phyloP scores from a whole-genome alignment of 1,140 invertebrate species.

The Theocolax elegans region DNA sequence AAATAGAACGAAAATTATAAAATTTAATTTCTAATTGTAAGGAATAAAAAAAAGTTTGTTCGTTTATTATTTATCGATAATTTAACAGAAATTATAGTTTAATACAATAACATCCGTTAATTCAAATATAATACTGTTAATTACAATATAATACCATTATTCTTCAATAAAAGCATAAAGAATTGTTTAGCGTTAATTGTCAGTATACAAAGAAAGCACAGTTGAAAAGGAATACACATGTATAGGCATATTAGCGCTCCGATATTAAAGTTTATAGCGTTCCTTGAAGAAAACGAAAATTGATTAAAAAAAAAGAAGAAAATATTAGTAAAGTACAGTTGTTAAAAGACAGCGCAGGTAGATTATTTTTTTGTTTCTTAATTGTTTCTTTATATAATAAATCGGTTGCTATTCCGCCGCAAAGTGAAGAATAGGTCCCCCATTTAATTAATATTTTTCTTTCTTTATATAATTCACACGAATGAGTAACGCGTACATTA shows the following conservation, averaged over 20 bases:
- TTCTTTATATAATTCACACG: slow-evolving; percentile 57
- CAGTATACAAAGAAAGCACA: slow-evolving; percentile 11
- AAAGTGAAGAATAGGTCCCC: slow-evolving; percentile 47
- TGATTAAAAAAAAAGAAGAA: too few relatives aligned
- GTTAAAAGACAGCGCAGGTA: slow-evolving; percentile 43
- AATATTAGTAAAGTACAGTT: neutral
- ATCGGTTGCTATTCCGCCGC: slow-evolving; percentile 43
- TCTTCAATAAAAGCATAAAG: neutral
- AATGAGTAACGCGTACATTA: slow-evolving; percentile 64
- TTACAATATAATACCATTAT: neutral
- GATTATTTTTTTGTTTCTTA: slow-evolving; percentile 7
- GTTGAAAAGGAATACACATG: slow-evolving; percentile 14
- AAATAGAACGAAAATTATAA: neutral
- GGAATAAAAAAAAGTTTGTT: neutral
- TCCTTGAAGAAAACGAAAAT: neutral
- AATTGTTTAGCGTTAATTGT: neutral
- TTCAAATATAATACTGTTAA: neutral
- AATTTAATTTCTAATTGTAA: neutral
- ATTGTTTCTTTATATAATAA: slow-evolving; percentile 41
- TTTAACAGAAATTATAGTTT: neutral
- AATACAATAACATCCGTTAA: neutral
- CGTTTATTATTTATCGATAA: neutral
- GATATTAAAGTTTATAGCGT: neutral
- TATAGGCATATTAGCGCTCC: neutral
- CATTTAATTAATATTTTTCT: slow-evolving; percentile 21